phyloP scores from a whole-genome alignment of 1,140 invertebrate genomes.

The Mercenaria mercenaria region DNA sequence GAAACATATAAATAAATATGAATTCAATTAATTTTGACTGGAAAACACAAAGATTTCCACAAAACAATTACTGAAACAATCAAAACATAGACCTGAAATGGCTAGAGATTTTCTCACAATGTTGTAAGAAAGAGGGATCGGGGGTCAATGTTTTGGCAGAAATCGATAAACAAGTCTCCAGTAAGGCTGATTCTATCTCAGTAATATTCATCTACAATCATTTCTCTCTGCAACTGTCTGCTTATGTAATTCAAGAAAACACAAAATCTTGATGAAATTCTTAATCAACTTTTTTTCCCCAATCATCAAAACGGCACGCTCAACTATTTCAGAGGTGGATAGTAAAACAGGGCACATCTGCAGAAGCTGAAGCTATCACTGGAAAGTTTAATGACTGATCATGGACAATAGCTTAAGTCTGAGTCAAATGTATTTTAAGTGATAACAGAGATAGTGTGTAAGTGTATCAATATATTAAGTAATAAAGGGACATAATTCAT shows the following conservation, averaged over 20 bases:
- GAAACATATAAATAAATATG: not conserved
- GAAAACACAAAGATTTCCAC: not conserved
- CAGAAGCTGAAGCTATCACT: too few species aligned
- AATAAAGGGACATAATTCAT: too few species aligned
- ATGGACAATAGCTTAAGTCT: too few species aligned
- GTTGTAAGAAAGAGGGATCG: not conserved
- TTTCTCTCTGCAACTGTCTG: not conserved
- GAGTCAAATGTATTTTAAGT: too few species aligned
- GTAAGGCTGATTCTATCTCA: not conserved
- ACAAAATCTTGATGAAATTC: conserved; percentile 11
- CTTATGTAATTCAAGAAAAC: conserved; percentile 15
- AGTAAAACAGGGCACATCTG: too few species aligned
- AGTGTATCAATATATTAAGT: too few species aligned
- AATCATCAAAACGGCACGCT: too few species aligned
- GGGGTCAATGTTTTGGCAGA: not conserved
- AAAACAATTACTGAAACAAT: conserved; percentile 1
- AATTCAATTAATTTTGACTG: conserved; percentile 34
- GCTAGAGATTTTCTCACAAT: not conserved
- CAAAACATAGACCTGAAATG: not conserved
- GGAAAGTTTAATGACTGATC: too few species aligned
- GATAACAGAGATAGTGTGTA: too few species aligned
- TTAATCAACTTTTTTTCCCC: not conserved
- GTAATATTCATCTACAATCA: not conserved
- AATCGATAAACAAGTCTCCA: conserved; percentile 18
- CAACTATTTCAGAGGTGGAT: too few species aligned